Evolutionary conservation across 2,113 vertebrate genomes (phyloP), one percentile per base, ranked within the genome.

Genomic region (Triplophysa dalaica): DNA sequence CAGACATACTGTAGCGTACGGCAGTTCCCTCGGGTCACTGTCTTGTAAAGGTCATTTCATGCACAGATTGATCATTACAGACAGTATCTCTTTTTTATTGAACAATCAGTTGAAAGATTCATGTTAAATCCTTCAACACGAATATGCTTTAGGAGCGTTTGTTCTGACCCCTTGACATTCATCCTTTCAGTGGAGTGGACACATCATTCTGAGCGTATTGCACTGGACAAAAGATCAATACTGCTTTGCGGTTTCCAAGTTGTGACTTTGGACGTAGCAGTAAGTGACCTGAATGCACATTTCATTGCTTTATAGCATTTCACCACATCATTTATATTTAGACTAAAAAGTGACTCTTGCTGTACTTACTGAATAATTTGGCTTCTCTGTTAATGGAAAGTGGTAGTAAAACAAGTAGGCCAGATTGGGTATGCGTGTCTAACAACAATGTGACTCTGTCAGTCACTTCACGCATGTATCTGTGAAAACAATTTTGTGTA

Each of bases 331-430:
- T 50, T 77, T 12, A 19, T 41, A 26, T 24, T 82, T 83, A 26
- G 63, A 87, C 70, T 48, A 12, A 64, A 58, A 19, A 74, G 54
- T 74, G 45, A 13, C 29, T 41, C 29, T 76, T 87, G 87, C 88
- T 87, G 77, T 86, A 69, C 48, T 86, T 56, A 84, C 79, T 89
- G 87, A 78, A 87, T 84, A 70, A 80, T 38, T 38, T 38, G 33
- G 33, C 5, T 38, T 38, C 33, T 38, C 33, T 5, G 69, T 58
- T 84, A 82, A 86, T 29, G 29, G 29, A 43, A 5, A 52, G 13
- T 17, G 14, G 50, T 52, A 17, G 50, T 17, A 4, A 52, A 52
- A 52, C 50, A 16, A 52, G 50, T 52, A 52, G 16, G 50, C 17
- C 50, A 52, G 50, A 52, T 52, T 52, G 50, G 14, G 50, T 52